Conservation (phyloP, 2,797 vertebrate genomes). For the Sebastes steindachneri region DNA sequence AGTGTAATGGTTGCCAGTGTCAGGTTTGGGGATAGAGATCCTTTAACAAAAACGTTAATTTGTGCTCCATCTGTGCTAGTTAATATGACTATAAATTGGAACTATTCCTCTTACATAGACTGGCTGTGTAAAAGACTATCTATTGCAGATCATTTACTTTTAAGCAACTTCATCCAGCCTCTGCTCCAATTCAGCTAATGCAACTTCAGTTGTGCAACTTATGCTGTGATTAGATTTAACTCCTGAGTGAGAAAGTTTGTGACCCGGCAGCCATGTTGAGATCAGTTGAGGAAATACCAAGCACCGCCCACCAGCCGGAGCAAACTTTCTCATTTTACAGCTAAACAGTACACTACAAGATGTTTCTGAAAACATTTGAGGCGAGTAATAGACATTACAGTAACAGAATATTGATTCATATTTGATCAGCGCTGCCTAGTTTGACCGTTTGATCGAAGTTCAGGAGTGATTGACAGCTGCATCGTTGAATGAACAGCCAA, state of each 20-base stretch:
- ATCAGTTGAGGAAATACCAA: too few species aligned
- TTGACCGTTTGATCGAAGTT: too few species aligned
- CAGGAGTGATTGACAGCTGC: too few species aligned
- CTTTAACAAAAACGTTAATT: not conserved
- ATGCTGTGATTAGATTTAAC: not conserved
- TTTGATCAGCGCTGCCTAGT: too few species aligned
- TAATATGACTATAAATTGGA: not conserved
- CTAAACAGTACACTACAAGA: too few species aligned
- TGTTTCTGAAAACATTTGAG: too few species aligned
- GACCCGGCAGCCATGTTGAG: too few species aligned
- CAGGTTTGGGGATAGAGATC: not conserved
- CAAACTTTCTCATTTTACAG: too few species aligned
- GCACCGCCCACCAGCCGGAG: too few species aligned
- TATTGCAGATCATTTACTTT: not conserved
- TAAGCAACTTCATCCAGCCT: conserved; percentile 1
- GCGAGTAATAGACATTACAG: too few species aligned
- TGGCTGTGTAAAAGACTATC: not conserved
- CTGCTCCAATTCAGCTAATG: conserved; percentile 5
- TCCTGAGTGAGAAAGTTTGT: not conserved
- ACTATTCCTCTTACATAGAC: not conserved
- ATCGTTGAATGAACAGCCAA: too few species aligned
- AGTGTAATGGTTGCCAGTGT: not conserved
- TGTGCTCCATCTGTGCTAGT: not conserved
- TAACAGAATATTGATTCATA: too few species aligned
- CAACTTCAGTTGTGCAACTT: not conserved